These are phyloP conservation scores for Dilophus febrilis DNA, from an alignment of 2,888 invertebrate genomes.

Conservation along the genomic window DNA sequence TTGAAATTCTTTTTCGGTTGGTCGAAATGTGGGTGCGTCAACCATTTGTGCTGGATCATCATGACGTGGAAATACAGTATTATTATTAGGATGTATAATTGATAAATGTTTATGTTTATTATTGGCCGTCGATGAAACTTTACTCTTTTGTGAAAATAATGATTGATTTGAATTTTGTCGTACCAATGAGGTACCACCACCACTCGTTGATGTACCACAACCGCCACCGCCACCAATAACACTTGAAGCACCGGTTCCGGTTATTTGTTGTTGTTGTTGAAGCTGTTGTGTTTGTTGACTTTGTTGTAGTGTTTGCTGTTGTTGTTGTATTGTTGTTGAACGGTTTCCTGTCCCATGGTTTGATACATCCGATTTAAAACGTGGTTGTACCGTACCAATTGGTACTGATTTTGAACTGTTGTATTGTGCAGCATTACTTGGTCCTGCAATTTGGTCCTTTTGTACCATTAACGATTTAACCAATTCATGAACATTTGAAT, in stretches of 20 bases:
- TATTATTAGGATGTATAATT: conserved; percentile 29
- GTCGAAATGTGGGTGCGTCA: conserved; percentile 64
- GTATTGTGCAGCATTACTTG: too few relatives aligned
- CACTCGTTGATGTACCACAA: too few relatives aligned
- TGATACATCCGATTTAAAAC: conserved; percentile 21
- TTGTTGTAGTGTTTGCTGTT: not conserved
- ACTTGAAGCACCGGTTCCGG: not conserved
- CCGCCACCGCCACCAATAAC: too few relatives aligned
- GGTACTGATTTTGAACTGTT: conserved; percentile 26
- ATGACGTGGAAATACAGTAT: conserved; percentile 31
- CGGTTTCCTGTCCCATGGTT: too few relatives aligned
- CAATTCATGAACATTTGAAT: conserved; percentile 27
- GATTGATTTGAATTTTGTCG: conserved; percentile 29
- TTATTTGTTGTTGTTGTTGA: conserved; percentile 3
- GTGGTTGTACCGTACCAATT: conserved; percentile 37
- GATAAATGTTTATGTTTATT: conserved; percentile 28
- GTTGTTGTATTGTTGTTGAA: conserved; percentile 8
- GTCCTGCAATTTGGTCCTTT: conserved; percentile 1
- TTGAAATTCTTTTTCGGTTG: conserved; percentile 66
- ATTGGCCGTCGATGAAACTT: conserved; percentile 16
- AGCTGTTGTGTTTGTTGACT: conserved; percentile 2
- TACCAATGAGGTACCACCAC: conserved; percentile 11
- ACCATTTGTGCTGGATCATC: conserved; percentile 38
- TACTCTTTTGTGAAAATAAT: conserved; percentile 25
- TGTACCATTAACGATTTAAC: conserved; percentile 22